Base-by-base conservation (phyloP, 2,113 vertebrate species). In the Pogonocichla stellata region DNA sequence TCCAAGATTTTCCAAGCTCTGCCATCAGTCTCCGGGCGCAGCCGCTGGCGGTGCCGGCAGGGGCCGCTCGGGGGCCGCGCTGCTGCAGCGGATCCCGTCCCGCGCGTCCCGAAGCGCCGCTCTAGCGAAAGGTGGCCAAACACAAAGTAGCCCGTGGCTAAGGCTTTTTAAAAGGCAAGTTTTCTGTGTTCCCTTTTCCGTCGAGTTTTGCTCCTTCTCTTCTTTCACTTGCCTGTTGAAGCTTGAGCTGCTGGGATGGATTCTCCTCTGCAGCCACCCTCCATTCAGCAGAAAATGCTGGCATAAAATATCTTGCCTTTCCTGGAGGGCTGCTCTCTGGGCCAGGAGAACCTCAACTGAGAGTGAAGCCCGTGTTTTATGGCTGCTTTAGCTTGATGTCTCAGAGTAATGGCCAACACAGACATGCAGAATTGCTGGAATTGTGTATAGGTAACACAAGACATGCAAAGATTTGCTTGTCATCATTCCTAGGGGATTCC, bases 1-100 rank as follows among this genome's bases (percentile, higher is more conserved):
- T 3, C 45, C 34, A 3, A 4, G 81, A 16, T 31, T 38, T 23
- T 5, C 25, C 58, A 0, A n/a, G 0, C 45, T 14, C 18, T 12
- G 26, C 53, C 53, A 1, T 62, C 62, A 5, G 43, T 43, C 51
- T 29, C 43, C 19, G 10, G 34, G 36, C 9, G 33, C 64, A 69
- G 64, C 14, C 23, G 67, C 67, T 6, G 60, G 14, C 38, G 19
- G 10, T 25, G 53, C 78, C 78, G n/a, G 79, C 54, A 75, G 87
- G 79, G 71, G 87, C 48, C 71, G 79, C 62, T 62, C 40, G 9
- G 22, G 62, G 18, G 62, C 48, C 34, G 24, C 47, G 25, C 18
- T 43, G 53, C 71, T 22, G 71, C 20, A 14, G 53, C 22, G 3
- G 29, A 24, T 40, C 67, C 51, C 19, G 5, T 7, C 61, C 50